phyloP scores from a whole-genome alignment of 2,888 invertebrate genomes.

The Biston betularia region DNA sequence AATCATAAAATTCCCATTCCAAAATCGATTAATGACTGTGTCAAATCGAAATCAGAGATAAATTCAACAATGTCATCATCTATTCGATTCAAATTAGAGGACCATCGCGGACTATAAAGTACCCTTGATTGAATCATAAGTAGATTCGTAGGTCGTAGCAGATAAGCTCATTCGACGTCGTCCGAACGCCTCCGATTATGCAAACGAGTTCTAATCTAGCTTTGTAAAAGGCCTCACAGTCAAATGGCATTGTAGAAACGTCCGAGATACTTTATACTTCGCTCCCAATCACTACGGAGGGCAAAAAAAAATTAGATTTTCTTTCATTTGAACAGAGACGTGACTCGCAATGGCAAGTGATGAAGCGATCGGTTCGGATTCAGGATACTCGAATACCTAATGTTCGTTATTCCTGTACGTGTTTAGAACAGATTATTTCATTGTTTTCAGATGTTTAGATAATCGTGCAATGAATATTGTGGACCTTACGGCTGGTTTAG shows the following conservation, averaged over 20 bases:
- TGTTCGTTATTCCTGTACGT: constrained; percentile 72
- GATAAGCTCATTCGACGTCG: constrained; percentile 51
- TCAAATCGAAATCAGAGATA: constrained; percentile 9
- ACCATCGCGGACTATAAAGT: constrained; percentile 41
- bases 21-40: too few relatives aligned
- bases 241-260: constrained; percentile 65
- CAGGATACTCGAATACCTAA: constrained; percentile 52
- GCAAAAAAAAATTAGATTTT: constrained; percentile 77
- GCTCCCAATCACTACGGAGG: constrained; percentile 67
- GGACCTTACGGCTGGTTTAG: constrained; percentile 20
- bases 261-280: constrained; percentile 65
- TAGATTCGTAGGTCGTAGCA: constrained; percentile 45
- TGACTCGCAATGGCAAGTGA: constrained; percentile 71
- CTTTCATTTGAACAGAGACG: constrained; percentile 74
- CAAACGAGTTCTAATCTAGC: constrained; percentile 71
- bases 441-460: constrained; percentile 56
- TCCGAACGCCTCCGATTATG: constrained; percentile 65
- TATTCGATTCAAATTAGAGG: constrained; percentile 38
- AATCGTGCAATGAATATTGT: constrained; percentile 45
- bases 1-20: too few relatives aligned
- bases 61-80: constrained; percentile 27
- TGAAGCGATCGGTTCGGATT: constrained; percentile 63
- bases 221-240: constrained; percentile 63
- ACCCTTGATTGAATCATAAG: constrained; percentile 47
- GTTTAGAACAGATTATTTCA: constrained; percentile 67